phyloP scores from a whole-genome alignment of 1,140 invertebrate genomes.

The Drosophila simulans region DNA sequence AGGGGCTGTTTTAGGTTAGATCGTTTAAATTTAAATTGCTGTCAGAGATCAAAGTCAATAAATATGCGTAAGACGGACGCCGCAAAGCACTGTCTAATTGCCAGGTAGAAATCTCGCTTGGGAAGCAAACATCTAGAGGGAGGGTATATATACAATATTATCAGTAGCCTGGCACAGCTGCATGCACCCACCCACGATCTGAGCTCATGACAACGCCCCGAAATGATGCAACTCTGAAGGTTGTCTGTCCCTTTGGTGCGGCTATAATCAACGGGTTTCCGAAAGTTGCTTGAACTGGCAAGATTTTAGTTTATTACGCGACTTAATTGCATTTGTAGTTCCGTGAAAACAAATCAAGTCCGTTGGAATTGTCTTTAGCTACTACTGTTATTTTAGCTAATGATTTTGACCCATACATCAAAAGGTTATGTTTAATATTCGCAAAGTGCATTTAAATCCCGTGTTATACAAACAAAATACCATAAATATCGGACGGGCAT shows the following conservation, averaged over 20 bases:
- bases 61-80: constrained; percentile 57
- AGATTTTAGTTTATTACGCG: constrained; percentile 33
- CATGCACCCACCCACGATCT: constrained; percentile 32
- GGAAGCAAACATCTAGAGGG: background rate
- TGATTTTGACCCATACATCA: constrained; percentile 28
- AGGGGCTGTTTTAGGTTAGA: constrained; percentile 14
- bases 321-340: constrained; percentile 19
- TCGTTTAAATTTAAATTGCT: constrained; percentile 52
- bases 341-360: constrained; percentile 4
- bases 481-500: constrained; percentile 20
- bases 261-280: constrained; percentile 3
- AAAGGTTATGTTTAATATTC: constrained; percentile 27
- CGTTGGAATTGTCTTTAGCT: constrained; percentile 10
- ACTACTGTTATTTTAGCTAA: constrained; percentile 33
- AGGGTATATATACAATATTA: constrained; percentile 20
- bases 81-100: constrained; percentile 32
- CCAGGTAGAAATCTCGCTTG: constrained; percentile 19
- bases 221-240: constrained; percentile 34
- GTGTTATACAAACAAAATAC: constrained; percentile 2
- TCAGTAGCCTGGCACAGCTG: constrained; percentile 37
- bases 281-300: constrained; percentile 20
- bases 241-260: constrained; percentile 2
- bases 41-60: constrained; percentile 70
- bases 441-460: constrained; percentile 18
- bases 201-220: constrained; percentile 32